Conservation (phyloP, 2,888 invertebrate species). For the Plagodis dolabraria region DNA sequence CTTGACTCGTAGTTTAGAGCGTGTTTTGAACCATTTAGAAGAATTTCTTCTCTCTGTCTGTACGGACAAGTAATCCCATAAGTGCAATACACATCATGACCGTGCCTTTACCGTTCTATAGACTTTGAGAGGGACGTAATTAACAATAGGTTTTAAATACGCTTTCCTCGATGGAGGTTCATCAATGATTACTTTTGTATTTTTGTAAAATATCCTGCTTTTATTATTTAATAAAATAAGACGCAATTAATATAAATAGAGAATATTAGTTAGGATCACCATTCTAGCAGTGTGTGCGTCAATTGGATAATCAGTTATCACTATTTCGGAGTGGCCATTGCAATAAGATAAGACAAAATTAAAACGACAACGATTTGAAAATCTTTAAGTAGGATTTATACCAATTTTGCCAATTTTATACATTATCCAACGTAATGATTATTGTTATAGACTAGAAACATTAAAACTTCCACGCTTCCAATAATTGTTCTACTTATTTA, state of each 20-base stretch:
- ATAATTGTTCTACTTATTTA: background rate
- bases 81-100: constrained; percentile 84
- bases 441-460: constrained; percentile 10
- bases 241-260: constrained; percentile 58
- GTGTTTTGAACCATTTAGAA: constrained; percentile 82
- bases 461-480: constrained; percentile 2
- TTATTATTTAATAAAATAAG: constrained; percentile 57
- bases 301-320: constrained; percentile 65
- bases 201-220: constrained; percentile 70
- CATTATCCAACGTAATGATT: background rate
- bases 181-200: constrained; percentile 71
- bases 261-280: constrained; percentile 71
- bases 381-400: constrained; percentile 40
- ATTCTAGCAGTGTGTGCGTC: constrained; percentile 66
- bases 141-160: constrained; percentile 81
- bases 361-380: constrained; percentile 68
- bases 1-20: constrained; percentile 80
- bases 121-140: constrained; percentile 84
- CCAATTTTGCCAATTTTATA: constrained; percentile 29
- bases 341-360: constrained; percentile 72
- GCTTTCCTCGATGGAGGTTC: constrained; percentile 66
- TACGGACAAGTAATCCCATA: constrained; percentile 77
- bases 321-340: constrained; percentile 58
- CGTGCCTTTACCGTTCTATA: constrained; percentile 85
- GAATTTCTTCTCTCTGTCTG: constrained; percentile 78